Evolutionary conservation across 2,113 vertebrate species (phyloP).

Genomic region (Thunnus thynnus): DNA sequence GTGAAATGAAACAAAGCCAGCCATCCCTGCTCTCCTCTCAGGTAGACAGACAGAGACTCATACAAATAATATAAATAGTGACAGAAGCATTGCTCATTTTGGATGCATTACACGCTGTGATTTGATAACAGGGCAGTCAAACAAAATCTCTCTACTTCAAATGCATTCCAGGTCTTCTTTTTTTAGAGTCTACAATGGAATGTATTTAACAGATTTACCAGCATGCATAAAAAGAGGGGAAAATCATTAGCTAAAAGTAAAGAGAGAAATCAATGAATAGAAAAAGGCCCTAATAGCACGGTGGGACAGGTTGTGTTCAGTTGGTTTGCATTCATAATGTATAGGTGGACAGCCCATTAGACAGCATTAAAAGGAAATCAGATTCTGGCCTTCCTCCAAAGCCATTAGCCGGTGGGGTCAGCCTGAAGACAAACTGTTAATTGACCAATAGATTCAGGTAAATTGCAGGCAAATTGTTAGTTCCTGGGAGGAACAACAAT

Average conservation of each 20-base stretch:
- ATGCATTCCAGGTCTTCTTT: slow-evolving; percentile 40
- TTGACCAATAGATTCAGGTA: slow-evolving; percentile 81
- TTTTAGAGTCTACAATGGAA: slow-evolving; percentile 39
- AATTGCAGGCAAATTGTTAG: slow-evolving; percentile 75
- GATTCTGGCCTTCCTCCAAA: slow-evolving; percentile 74
- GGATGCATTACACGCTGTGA: slow-evolving; percentile 57
- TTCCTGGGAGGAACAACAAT: slow-evolving; percentile 63
- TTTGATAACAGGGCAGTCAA: slow-evolving; percentile 61
- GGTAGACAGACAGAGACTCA: slow-evolving; percentile 45
- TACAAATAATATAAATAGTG: slow-evolving; percentile 46
- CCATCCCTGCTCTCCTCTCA: slow-evolving; percentile 17
- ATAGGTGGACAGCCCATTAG: slow-evolving; percentile 80
- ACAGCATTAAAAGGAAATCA: slow-evolving; percentile 79
- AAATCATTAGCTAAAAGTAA: slow-evolving; percentile 60
- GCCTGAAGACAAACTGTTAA: slow-evolving; percentile 75
- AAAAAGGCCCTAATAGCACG: slow-evolving; percentile 66
- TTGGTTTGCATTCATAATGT: slow-evolving; percentile 79
- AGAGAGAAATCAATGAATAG: slow-evolving; percentile 75
- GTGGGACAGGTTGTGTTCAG: slow-evolving; percentile 53
- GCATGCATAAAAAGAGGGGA: slow-evolving; percentile 52
- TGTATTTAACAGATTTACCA: slow-evolving; percentile 56
- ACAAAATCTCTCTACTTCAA: slow-evolving; percentile 58
- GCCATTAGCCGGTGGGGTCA: slow-evolving; percentile 79
- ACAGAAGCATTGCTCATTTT: slow-evolving; percentile 63
- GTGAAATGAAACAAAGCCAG: slow-evolving; percentile 34